Percentiles rank a stretch among this genome's conserved stretches.
phyloP scores from a whole-genome alignment of 1,140 invertebrate genomes.

The Meloidogyne chitwoodi region DNA sequence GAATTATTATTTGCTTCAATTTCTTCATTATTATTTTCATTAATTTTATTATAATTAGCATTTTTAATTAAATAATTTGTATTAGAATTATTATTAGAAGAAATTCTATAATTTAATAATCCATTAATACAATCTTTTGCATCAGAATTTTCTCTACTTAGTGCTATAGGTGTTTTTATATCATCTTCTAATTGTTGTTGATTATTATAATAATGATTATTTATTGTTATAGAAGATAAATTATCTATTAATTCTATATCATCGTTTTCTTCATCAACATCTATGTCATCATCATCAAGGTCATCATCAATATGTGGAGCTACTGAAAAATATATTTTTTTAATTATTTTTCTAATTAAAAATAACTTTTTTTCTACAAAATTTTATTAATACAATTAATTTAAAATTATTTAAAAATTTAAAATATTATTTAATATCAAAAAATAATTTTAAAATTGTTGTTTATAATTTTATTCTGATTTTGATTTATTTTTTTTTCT shows the following conservation, averaged over 20 bases:
- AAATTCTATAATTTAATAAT: too few species aligned
- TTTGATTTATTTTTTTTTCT: too few species aligned
- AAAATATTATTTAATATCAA: too few species aligned
- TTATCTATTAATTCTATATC: background rate
- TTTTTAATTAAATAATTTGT: background rate
- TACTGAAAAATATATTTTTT: background rate
- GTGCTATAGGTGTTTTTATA: constrained; percentile 12
- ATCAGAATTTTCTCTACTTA: constrained; percentile 43
- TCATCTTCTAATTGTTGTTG: constrained; percentile 5
- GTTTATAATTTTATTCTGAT: too few species aligned
- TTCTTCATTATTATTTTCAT: background rate
- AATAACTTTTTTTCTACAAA: too few species aligned
- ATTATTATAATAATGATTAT: background rate
- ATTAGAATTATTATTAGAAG: background rate
- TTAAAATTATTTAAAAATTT: too few species aligned
- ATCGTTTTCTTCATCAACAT: background rate
- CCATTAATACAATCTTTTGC: constrained; percentile 25
- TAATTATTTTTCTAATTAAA: too few species aligned
- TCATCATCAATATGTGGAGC: background rate
- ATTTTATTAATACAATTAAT: too few species aligned
- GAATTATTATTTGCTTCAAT: background rate
- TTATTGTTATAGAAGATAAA: background rate
- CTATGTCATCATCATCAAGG: background rate
- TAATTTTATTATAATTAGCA: background rate
- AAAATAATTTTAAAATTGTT: too few species aligned